Percentiles rank a stretch among this genome's conserved stretches.
Conservation (phyloP, 1,140 invertebrate species). For the Brachionus angularis region DNA sequence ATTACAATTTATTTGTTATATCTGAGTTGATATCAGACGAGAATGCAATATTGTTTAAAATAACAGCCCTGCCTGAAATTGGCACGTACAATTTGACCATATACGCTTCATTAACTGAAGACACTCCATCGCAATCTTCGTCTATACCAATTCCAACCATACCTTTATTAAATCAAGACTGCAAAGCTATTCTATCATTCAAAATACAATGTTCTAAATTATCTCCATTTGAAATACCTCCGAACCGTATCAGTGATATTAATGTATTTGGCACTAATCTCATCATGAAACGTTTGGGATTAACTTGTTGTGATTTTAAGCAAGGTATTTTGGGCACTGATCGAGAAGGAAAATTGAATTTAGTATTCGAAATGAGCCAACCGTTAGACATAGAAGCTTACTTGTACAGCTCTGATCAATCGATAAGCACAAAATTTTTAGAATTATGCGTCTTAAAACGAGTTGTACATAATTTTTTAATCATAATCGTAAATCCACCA, state of each 20-base stretch:
- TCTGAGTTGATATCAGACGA: constrained; percentile 1
- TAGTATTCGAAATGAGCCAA: constrained; percentile 32
- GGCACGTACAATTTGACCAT: constrained; percentile 28
- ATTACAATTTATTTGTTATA: constrained; percentile 7
- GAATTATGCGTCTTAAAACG: constrained; percentile 23
- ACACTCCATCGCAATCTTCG: neutral
- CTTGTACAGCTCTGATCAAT: constrained; percentile 22
- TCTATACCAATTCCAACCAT: neutral
- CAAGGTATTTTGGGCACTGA: constrained; percentile 34
- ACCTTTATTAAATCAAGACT: neutral
- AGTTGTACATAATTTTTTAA: constrained; percentile 33
- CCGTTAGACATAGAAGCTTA: constrained; percentile 22
- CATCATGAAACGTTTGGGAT: constrained; percentile 3
- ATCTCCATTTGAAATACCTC: constrained; percentile 10
- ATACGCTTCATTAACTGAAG: constrained; percentile 5
- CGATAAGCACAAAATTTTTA: constrained; percentile 39
- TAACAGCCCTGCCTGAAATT: constrained; percentile 1
- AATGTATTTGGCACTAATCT: constrained; percentile 23
- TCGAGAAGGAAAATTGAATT: constrained; percentile 35
- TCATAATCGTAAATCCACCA: constrained; percentile 24
- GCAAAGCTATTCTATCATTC: constrained; percentile 15
- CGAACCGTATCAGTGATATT: constrained; percentile 33
- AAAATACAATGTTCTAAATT: neutral
- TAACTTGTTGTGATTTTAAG: constrained; percentile 14
- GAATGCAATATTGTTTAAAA: constrained; percentile 15